Evolutionary conservation across 2,797 vertebrate genomes (phyloP).

Genomic region (Acestrorhynchus altus): DNA sequence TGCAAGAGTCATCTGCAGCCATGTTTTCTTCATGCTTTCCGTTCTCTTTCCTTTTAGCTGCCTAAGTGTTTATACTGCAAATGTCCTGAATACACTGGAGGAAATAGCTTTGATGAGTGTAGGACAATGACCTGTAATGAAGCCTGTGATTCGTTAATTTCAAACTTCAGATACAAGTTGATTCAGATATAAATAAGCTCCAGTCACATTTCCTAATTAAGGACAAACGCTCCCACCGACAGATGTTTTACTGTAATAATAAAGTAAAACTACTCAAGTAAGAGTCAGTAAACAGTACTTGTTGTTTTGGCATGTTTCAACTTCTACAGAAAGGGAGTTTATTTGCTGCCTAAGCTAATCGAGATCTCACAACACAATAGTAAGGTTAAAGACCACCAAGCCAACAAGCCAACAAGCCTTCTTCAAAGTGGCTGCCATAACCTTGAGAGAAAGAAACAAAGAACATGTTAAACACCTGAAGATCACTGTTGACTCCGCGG

Average conservation of each 20-base stretch:
- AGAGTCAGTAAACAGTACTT: background rate
- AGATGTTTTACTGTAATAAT: background rate
- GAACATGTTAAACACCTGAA: no score
- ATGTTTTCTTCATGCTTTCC: constrained; percentile 32
- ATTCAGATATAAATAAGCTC: background rate
- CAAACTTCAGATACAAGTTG: no score
- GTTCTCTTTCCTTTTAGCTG: constrained; percentile 12
- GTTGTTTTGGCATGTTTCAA: background rate
- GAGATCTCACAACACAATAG: no score
- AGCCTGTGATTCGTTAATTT: constrained; percentile 1
- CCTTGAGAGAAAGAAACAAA: no score
- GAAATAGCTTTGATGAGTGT: constrained; percentile 15
- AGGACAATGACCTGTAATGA: constrained; percentile 29
- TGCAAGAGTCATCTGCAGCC: constrained; percentile 13
- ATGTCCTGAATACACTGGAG: background rate
- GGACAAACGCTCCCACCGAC: background rate
- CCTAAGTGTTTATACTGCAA: background rate
- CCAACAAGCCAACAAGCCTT: no score
- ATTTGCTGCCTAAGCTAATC: no score
- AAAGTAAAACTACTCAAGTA: background rate
- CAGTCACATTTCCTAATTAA: background rate
- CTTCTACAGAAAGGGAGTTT: no score
- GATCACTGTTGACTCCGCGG: no score
- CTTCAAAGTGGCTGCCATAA: no score
- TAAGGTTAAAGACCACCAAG: no score